These are phyloP conservation scores for Struthidea cinerea DNA, from an alignment of 2,113 vertebrate genomes.

Conservation along the genomic window DNA sequence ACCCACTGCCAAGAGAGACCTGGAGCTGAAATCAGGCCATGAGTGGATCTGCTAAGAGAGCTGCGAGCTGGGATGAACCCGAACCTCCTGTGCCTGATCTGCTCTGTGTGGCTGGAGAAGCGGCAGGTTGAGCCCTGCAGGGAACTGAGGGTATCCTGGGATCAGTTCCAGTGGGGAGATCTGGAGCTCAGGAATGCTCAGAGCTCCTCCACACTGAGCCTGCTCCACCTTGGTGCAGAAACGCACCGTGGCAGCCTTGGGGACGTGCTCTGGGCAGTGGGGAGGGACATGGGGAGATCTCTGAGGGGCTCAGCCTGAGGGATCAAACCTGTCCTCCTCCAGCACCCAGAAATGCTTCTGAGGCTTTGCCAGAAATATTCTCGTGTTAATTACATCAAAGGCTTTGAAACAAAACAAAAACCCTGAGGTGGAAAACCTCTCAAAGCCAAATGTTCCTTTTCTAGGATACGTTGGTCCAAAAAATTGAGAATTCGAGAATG, in stretches of 20 bases:
- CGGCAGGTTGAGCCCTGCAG: background rate
- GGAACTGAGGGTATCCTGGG: background rate
- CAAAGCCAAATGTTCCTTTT: background rate
- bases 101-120: accelerated
- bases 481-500: background rate
- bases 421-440: background rate
- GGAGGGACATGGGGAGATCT: background rate
- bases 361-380: background rate
- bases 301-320: background rate
- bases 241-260: background rate
- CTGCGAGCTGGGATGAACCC: background rate
- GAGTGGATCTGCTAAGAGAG: accelerated
- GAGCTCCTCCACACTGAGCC: background rate
- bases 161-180: background rate
- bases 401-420: background rate
- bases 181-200: background rate
- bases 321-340: background rate
- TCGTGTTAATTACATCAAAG: background rate
- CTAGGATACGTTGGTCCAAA: background rate
- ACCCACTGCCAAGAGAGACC: background rate
- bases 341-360: background rate
- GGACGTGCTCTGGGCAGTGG: background rate
- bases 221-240: background rate
- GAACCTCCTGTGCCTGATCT: background rate
- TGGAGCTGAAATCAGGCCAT: background rate